These are phyloP conservation scores for Hypomecis atomaria DNA, from an alignment of 2,888 invertebrate species.

Conservation along the genomic window DNA sequence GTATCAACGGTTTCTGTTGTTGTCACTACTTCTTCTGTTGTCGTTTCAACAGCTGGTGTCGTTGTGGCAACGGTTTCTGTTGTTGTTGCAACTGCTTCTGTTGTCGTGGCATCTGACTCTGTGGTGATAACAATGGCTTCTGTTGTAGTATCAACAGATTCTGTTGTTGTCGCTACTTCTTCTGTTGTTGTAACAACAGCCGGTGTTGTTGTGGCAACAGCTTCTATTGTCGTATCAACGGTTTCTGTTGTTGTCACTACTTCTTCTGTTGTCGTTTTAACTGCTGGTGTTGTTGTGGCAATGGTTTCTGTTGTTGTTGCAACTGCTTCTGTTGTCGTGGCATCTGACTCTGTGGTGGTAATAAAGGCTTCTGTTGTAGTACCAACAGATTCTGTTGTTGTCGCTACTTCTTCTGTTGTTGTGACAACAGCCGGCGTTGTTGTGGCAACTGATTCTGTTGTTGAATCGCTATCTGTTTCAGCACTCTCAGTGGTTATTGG, in stretches of 20 bases:
- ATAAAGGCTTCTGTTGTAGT: background rate
- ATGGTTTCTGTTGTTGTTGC: background rate
- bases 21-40: too few relatives aligned
- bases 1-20: too few relatives aligned
- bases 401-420: background rate
- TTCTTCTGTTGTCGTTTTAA: background rate
- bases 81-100: too few relatives aligned
- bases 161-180: background rate
- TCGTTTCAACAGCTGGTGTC: too few relatives aligned
- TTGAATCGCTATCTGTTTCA: background rate
- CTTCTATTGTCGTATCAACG: constrained; percentile 17
- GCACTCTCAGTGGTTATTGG: constrained; percentile 6
- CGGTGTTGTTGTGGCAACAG: constrained; percentile 4
- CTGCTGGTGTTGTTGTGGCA: background rate
- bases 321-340: background rate
- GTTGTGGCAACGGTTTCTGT: too few relatives aligned
- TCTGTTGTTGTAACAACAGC: background rate
- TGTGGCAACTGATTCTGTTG: constrained; percentile 17
- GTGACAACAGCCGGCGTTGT: constrained; percentile 9
- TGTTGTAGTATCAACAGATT: background rate
- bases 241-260: too few relatives aligned
- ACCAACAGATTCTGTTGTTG: background rate
- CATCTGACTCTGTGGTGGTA: background rate
- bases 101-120: background rate
- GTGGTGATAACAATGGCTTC: background rate